These are phyloP conservation scores for Zaprionus gabonicus DNA, from an alignment of 1,140 invertebrate genomes.

Conservation along the genomic window DNA sequence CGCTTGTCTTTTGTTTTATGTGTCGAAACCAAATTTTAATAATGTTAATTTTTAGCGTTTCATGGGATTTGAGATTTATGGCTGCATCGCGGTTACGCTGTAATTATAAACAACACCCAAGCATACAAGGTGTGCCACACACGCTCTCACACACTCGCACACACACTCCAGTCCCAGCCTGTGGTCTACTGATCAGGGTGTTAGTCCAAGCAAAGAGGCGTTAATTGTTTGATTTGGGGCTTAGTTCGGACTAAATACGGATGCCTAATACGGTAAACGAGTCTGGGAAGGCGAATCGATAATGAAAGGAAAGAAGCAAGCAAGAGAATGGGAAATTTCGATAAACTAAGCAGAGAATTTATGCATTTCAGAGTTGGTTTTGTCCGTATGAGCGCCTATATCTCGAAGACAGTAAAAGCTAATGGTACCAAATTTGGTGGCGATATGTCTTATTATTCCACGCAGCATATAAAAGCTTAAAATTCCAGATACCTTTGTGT, in stretches of 20 bases:
- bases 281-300: too few relatives aligned
- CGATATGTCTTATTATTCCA: too few relatives aligned
- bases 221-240: slow-evolving; percentile 64
- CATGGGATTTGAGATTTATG: slow-evolving; percentile 77
- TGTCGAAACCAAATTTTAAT: slow-evolving; percentile 81
- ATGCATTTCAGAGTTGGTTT: too few relatives aligned
- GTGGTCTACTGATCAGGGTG: slow-evolving; percentile 54
- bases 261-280: slow-evolving; percentile 12
- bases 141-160: slow-evolving; percentile 17
- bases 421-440: too few relatives aligned
- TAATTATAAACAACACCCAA: slow-evolving; percentile 64
- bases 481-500: background rate
- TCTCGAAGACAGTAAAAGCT: too few relatives aligned
- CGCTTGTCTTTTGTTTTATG: slow-evolving; percentile 69
- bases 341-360: too few relatives aligned
- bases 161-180: slow-evolving; percentile 30
- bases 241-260: slow-evolving; percentile 54
- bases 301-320: background rate
- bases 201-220: slow-evolving; percentile 68
- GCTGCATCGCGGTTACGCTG: slow-evolving; percentile 42
- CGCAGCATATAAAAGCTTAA: too few relatives aligned
- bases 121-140: slow-evolving; percentile 50
- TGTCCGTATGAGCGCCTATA: too few relatives aligned
- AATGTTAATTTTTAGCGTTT: slow-evolving; percentile 79
- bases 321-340: background rate